Evolutionary conservation across 2,888 invertebrate genomes (phyloP).

Genomic region (Rhingia campestris): DNA sequence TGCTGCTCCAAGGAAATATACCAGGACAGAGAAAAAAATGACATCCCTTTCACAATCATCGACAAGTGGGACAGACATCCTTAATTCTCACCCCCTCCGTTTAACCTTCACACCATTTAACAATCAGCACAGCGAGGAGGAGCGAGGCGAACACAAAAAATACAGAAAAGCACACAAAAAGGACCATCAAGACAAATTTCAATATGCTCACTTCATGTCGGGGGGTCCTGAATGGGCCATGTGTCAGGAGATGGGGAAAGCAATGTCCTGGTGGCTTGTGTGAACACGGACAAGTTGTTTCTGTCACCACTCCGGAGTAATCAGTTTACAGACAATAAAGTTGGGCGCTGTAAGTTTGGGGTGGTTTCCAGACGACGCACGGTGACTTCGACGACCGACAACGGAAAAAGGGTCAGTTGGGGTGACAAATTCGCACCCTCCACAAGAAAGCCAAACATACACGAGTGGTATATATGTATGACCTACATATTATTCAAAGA

Average conservation of each 20-base stretch:
- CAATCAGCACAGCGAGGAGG: conserved; percentile 40
- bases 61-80: conserved; percentile 72
- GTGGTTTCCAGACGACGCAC: conserved; percentile 53
- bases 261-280: conserved; percentile 64
- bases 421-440: conserved; percentile 44
- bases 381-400: conserved; percentile 24
- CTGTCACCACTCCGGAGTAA: conserved; percentile 67
- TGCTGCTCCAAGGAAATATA: conserved; percentile 57
- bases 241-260: conserved; percentile 34
- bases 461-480: conserved; percentile 39
- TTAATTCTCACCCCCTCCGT: conserved; percentile 60
- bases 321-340: conserved; percentile 74
- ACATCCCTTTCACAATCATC: conserved; percentile 70
- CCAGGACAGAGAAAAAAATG: conserved; percentile 44
- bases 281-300: conserved; percentile 70
- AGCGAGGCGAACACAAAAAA: conserved; percentile 20
- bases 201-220: conserved; percentile 64
- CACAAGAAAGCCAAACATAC: conserved; percentile 28
- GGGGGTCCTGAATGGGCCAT: conserved; percentile 57
- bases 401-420: conserved; percentile 55
- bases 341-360: conserved; percentile 63
- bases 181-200: conserved; percentile 71
- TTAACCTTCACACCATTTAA: conserved; percentile 73
- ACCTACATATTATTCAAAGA: conserved; percentile 71
- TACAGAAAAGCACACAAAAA: conserved; percentile 56